Base-by-base conservation (phyloP, 2,888 invertebrate species). In the Platycnemis pennipes region DNA sequence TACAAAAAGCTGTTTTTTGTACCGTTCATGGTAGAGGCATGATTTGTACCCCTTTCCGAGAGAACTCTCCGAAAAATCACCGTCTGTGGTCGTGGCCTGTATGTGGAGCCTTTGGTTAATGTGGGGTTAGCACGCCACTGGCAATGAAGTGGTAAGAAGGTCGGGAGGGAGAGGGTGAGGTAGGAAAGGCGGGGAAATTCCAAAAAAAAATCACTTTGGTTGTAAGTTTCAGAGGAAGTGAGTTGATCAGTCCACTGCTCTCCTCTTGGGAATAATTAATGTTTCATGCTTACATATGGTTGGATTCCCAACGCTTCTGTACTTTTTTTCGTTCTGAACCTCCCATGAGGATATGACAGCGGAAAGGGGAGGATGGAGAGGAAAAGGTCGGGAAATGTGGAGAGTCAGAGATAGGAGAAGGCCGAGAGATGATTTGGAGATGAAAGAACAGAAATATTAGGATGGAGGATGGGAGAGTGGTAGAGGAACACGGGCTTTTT, bases 41-140 rank as follows among this genome's bases (percentile, higher is more conserved):
- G 19, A 53, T 53, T 53, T 8, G 53, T 53, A 53, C 7, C 53
- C 2, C 7, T n/a, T n/a, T n/a, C n/a, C n/a, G n/a, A n/a, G n/a
- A n/a, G n/a, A n/a, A n/a, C n/a, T n/a, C n/a, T n/a, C n/a, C n/a
- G 26, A 77, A 31, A 37, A 77, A 77, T 77, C 77, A 77, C 77
- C 11, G 11, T 37, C 13, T 37, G 37, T 77, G 37, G 77, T 3
- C 11, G 2, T 37, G 77, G 77, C 26, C 4, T 8, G 11, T 31
- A 77, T 3, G 13, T 77, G 37, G 13, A 11, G 26, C 8, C 77
- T 2, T 77, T 37, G 77, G 77, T 77, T 77, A 37, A 37, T 37
- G 77, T 77, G 77, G 16, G 13, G 77, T 13, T n/a, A 37, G 63
- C 31, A 77, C 77, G 31, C 31, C 16, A 77, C 31, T 77, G 16